phyloP scores from a whole-genome alignment of 2,113 vertebrate genomes.

The Lophura nycthemera region DNA sequence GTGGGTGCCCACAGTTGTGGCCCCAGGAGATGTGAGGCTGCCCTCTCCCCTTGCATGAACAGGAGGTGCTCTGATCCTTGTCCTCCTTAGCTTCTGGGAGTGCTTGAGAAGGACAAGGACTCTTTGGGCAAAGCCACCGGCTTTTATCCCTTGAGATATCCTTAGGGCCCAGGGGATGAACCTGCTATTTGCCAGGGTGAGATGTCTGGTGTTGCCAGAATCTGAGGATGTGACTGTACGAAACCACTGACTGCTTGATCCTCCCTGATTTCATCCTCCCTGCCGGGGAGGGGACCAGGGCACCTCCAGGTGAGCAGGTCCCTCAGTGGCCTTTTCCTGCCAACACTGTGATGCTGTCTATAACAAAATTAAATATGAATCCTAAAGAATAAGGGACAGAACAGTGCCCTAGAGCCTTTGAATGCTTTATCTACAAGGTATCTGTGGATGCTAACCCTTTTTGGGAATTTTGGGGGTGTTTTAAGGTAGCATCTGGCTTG shows the following conservation, averaged over 20 bases:
- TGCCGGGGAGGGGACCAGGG: background rate
- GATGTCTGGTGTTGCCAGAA: background rate
- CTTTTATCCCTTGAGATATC: background rate
- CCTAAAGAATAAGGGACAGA: background rate
- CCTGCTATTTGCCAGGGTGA: background rate
- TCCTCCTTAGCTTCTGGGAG: background rate
- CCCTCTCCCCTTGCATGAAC: background rate
- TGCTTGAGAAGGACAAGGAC: background rate
- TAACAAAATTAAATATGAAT: background rate
- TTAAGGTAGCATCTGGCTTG: background rate
- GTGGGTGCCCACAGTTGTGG: background rate
- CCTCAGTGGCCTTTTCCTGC: background rate
- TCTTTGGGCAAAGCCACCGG: background rate
- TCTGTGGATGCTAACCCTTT: background rate
- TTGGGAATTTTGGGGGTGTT: background rate
- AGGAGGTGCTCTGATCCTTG: background rate
- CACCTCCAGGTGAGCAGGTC: background rate
- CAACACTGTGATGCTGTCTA: background rate
- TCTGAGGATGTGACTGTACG: background rate
- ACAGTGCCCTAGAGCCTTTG: background rate
- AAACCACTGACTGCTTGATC: background rate
- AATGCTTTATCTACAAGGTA: background rate
- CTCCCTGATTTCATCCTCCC: background rate
- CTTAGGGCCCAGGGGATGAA: background rate
- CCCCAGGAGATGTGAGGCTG: background rate